Evolutionary conservation across 1,140 invertebrate genomes (phyloP).

Genomic region (Cyclargus thomasi): DNA sequence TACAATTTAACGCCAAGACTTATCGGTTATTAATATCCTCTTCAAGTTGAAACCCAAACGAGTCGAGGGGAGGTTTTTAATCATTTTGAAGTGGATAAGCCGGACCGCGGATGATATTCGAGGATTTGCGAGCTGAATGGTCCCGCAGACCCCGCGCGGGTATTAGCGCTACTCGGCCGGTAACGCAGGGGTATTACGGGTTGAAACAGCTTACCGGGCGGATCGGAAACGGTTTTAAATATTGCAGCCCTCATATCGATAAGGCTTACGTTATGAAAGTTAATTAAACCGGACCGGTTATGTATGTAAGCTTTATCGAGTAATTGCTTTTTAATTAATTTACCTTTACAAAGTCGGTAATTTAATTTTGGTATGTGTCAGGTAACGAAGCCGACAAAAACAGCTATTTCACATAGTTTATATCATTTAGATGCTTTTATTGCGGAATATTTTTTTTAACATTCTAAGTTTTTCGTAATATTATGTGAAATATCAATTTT

Average conservation of each 20-base stretch:
- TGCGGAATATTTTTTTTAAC: too few species aligned
- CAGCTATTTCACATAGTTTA: too few species aligned
- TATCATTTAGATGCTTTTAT: too few species aligned
- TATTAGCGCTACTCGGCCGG: not conserved
- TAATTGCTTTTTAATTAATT: not conserved
- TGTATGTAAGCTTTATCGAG: not conserved
- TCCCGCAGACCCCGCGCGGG: slow-evolving; percentile 10
- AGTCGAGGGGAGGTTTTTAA: slow-evolving; percentile 7
- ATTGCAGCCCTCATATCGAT: slow-evolving; percentile 22
- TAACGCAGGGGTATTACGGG: slow-evolving; percentile 28
- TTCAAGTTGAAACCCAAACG: not conserved
- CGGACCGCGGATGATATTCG: slow-evolving; percentile 15
- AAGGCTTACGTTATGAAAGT: slow-evolving; percentile 6
- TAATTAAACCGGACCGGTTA: not conserved
- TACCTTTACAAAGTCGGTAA: not conserved
- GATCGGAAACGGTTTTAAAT: slow-evolving; percentile 30
- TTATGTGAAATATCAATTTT: too few species aligned
- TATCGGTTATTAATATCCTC: slow-evolving; percentile 1
- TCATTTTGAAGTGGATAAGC: slow-evolving; percentile 9
- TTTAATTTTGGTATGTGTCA: not conserved
- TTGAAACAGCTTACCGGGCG: slow-evolving; percentile 34
- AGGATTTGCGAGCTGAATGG: slow-evolving; percentile 42
- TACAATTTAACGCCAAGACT: not conserved
- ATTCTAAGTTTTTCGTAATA: too few species aligned
- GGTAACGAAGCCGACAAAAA: too few species aligned